Evolutionary conservation across 2,113 vertebrate species (phyloP).

Genomic region (Ictalurus punctatus): DNA sequence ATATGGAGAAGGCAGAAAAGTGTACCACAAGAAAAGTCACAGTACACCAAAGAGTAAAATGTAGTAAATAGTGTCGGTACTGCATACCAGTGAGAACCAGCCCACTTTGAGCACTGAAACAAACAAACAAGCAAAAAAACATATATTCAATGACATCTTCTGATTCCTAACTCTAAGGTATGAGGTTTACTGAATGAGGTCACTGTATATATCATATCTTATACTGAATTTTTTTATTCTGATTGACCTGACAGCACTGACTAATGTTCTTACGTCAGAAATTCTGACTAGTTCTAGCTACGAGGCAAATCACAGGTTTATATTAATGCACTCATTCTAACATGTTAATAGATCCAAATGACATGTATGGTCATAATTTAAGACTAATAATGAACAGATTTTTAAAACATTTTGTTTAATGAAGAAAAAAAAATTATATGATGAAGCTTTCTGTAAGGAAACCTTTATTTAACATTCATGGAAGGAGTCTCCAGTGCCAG

Average conservation of each 20-base stretch:
- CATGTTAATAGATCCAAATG: too few species aligned
- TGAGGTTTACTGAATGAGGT: not conserved
- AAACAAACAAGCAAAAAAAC: not conserved
- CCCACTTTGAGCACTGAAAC: too few species aligned
- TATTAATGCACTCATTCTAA: not conserved
- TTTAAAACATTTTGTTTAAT: not conserved
- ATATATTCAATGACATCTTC: not conserved
- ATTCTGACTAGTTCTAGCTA: not conserved
- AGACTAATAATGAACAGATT: not conserved
- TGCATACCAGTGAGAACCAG: too few species aligned
- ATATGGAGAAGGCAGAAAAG: too few species aligned
- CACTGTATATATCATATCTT: not conserved
- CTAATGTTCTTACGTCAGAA: not conserved
- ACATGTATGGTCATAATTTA: not conserved
- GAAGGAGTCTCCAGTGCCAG: slow-evolving; percentile 2
- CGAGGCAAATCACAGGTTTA: not conserved
- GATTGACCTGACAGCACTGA: not conserved
- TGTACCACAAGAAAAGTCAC: too few species aligned
- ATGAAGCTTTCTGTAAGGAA: too few species aligned
- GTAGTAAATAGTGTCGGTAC: too few species aligned
- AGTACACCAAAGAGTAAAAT: too few species aligned
- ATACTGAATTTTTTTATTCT: not conserved
- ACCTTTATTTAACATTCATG: not conserved
- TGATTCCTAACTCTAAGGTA: not conserved
- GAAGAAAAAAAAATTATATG: too few species aligned